These are phyloP conservation scores for Diarsia mendica DNA, from an alignment of 2,888 invertebrate species.

Conservation along the genomic window DNA sequence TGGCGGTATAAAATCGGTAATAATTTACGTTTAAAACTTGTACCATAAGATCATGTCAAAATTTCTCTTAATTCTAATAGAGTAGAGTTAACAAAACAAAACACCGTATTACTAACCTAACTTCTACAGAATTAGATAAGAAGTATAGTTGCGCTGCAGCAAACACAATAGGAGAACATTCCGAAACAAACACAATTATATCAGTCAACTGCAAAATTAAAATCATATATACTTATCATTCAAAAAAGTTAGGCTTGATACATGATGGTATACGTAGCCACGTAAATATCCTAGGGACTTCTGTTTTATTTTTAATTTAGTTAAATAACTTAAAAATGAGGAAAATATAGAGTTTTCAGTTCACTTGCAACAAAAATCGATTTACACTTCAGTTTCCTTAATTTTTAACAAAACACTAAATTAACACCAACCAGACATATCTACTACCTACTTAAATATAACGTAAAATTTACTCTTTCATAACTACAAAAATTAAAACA, in stretches of 20 bases:
- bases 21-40: background rate
- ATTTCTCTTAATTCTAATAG: background rate
- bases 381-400: background rate
- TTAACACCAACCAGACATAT: no score
- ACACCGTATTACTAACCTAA: background rate
- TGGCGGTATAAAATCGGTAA: no score
- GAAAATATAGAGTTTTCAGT: background rate
- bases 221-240: no score
- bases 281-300: background rate
- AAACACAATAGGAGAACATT: background rate
- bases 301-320: background rate
- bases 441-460: no score
- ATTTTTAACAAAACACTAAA: background rate
- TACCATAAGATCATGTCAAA: background rate
- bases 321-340: background rate
- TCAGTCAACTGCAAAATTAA: background rate
- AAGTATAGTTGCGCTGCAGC: background rate
- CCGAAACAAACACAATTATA: background rate
- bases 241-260: no score
- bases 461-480: no score
- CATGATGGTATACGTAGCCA: no score
- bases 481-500: no score
- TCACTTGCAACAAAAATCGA: background rate
- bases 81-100: background rate
- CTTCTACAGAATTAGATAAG: background rate